Evolutionary conservation across 2,888 invertebrate species (phyloP).

Genomic region (Cheiracanthium punctorium): DNA sequence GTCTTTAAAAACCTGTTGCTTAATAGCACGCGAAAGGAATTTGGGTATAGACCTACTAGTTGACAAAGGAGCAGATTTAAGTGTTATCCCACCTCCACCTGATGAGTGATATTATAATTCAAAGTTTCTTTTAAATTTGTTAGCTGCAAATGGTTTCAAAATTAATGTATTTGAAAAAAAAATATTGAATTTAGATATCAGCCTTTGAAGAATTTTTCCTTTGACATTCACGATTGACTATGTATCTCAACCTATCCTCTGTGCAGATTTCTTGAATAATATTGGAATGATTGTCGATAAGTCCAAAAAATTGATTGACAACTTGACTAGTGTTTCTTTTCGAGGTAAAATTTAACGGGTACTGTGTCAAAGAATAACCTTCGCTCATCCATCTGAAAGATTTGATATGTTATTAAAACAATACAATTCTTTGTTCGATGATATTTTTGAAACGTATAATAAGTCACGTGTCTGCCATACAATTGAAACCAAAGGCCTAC

Average conservation of each 20-base stretch:
- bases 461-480: too few species aligned
- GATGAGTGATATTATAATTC: neutral
- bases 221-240: too few species aligned
- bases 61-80: neutral
- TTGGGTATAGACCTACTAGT: neutral
- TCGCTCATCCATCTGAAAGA: neutral
- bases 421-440: neutral
- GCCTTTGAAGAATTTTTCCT: too few species aligned
- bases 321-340: neutral
- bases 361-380: neutral
- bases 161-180: neutral
- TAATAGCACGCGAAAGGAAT: neutral
- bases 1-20: neutral
- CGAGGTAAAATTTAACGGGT: neutral
- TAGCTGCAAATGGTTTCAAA: neutral
- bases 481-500: too few species aligned
- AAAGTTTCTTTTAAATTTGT: neutral
- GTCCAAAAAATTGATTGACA: too few species aligned
- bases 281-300: too few species aligned
- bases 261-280: too few species aligned
- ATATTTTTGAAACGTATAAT: neutral
- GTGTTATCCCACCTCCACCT: neutral
- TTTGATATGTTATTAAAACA: neutral
- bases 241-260: too few species aligned
- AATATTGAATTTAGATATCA: neutral